Percentiles rank a stretch among this genome's conserved stretches.
Evolutionary conservation across 2,113 vertebrate genomes (phyloP).

Genomic region (Mugil cephalus): DNA sequence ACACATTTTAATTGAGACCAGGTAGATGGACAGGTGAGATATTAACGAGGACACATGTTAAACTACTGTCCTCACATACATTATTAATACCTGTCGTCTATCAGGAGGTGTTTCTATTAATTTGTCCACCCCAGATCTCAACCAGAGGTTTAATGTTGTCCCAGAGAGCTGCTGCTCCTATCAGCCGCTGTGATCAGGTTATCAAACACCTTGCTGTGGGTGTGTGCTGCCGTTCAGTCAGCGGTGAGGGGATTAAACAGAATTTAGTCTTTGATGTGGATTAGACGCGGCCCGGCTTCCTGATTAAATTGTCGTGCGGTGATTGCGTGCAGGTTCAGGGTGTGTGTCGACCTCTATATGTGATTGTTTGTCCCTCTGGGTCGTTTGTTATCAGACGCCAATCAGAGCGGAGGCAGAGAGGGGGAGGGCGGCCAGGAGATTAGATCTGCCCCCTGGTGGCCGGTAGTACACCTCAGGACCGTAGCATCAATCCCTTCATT

Average conservation of each 20-base stretch:
- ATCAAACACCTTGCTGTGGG: slow-evolving; percentile 36
- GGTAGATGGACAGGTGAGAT: no score
- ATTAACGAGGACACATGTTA: no score
- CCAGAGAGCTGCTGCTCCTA: not conserved
- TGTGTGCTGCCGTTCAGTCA: slow-evolving; percentile 9
- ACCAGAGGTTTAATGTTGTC: slow-evolving; percentile 4
- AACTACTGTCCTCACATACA: no score
- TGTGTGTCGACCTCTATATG: not conserved
- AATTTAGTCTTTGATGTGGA: slow-evolving; percentile 67
- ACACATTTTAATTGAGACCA: no score
- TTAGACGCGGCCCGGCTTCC: slow-evolving; percentile 34
- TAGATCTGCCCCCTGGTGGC: not conserved
- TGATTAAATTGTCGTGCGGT: slow-evolving; percentile 46
- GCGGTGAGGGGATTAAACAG: slow-evolving; percentile 50
- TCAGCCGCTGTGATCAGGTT: slow-evolving; percentile 54
- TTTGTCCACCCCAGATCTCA: not conserved
- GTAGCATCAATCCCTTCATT: no score
- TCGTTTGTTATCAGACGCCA: slow-evolving; percentile 29
- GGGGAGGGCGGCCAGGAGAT: not conserved
- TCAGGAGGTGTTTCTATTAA: slow-evolving; percentile 6
- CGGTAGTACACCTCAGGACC: no score
- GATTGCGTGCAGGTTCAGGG: slow-evolving; percentile 17
- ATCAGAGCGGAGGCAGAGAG: not conserved
- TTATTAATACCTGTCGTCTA: no score
- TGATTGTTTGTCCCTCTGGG: slow-evolving; percentile 3